Percentiles rank a stretch among this genome's conserved stretches.
phyloP scores from a whole-genome alignment of 2,797 vertebrate species.

The Trematomus bernacchii region DNA sequence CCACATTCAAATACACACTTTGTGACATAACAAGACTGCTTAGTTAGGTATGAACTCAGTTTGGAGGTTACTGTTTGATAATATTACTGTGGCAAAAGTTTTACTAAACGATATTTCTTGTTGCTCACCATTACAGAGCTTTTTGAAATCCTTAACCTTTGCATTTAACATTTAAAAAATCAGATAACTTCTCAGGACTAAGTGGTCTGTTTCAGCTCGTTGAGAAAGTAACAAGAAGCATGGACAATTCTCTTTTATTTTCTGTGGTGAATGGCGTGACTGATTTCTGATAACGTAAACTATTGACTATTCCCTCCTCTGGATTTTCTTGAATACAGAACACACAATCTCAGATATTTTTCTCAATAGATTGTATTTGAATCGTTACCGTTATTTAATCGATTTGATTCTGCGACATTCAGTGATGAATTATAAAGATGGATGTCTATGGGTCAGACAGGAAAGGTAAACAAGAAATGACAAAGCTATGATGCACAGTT shows the following conservation, averaged over 20 bases:
- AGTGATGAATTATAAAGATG: neutral
- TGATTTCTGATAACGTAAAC: neutral
- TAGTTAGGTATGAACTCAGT: no score
- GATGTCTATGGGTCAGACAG: neutral
- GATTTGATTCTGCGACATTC: neutral
- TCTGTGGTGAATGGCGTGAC: neutral
- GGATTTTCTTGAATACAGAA: neutral
- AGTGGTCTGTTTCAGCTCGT: no score
- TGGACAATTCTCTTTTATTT: neutral
- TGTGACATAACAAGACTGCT: no score
- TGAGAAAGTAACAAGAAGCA: no score
- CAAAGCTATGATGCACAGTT: neutral
- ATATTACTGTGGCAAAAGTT: no score
- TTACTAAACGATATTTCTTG: no score
- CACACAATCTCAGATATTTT: neutral
- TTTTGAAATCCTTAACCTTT: no score
- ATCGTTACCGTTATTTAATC: neutral
- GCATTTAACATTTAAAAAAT: no score
- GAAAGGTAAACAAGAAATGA: neutral
- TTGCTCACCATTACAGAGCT: no score
- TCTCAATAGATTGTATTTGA: neutral
- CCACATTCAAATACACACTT: neutral
- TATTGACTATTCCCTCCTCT: neutral
- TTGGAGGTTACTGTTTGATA: no score
- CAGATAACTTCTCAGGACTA: no score